Evolutionary conservation across 2,888 invertebrate species (phyloP), one percentile per base, ranked within the genome.

Genomic region (Noctua comes): DNA sequence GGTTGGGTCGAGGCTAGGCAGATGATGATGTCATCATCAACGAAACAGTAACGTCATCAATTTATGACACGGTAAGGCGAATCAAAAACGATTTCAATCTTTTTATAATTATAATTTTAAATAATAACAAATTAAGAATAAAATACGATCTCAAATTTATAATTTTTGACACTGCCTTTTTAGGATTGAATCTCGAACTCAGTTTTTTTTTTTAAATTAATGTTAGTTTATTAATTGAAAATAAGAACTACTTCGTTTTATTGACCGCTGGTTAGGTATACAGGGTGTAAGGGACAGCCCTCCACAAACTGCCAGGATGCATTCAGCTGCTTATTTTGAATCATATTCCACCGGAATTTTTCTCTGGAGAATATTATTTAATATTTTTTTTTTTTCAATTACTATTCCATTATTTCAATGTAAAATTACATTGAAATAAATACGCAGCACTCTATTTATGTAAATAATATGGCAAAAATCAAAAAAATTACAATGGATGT

Each of bases 61-160:
- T 59, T 59, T 16, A 27, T 16, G 59, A 59, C 13, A 10, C 27
- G 27, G 59, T 59, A 16, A 59, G 27, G 27, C 16, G 4, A 59
- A 59, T 59, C 16, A 27, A 11, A 18, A 31, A 36, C 36, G 64
- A 36, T 64, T 62, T 18, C 0, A 62, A 31, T 62, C 62, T 18
- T 62, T 18, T 31, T 16, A 13, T 10, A 3, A 62, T 62, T 62
- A 31, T 18, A 36, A 31, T 43, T 59, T 71, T 27, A 71, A 80
- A 57, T 73, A 31, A 57, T 57, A 16, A 46, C 21, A 54, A 74
- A 75, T 59, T n/a, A 57, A 40, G 54, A 48, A 40, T 51, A 21
- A n/a, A 54, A 43, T 70, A 27, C 59, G 82, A 82, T 82, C 82
- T 82, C 82, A 82, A 83, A 66, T 83, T 70, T 82, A 48, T 66